Evolutionary conservation across 2,888 invertebrate species (phyloP).

Genomic region (Epistrophe eligans): DNA sequence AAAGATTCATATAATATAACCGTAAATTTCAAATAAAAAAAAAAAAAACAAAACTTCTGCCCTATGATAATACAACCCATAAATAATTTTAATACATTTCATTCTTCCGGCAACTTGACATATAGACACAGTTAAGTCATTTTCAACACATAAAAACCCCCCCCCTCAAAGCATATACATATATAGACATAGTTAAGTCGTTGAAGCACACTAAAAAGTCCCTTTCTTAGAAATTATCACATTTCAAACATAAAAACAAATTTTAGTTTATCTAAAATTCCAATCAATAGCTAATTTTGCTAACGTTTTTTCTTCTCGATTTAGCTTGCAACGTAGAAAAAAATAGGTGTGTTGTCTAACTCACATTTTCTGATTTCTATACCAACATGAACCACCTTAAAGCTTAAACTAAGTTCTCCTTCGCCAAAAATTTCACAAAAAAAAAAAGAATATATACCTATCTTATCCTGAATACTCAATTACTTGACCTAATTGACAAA

Average conservation of each 20-base stretch:
- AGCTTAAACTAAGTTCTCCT: background rate
- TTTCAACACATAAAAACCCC: background rate
- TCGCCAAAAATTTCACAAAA: slow-evolving; percentile 2
- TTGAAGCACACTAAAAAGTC: background rate
- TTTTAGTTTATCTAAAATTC: slow-evolving; percentile 17
- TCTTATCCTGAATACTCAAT: slow-evolving; percentile 53
- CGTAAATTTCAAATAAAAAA: slow-evolving; percentile 4
- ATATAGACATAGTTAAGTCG: background rate
- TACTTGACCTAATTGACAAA: slow-evolving; percentile 58
- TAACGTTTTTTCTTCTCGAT: slow-evolving; percentile 26
- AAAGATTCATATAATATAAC: background rate
- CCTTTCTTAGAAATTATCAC: slow-evolving; percentile 12
- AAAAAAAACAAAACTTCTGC: background rate
- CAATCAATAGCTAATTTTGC: slow-evolving; percentile 43
- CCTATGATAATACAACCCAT: background rate
- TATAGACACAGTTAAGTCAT: slow-evolving; percentile 4
- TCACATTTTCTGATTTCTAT: background rate
- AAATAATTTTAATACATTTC: background rate
- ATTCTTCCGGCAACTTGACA: background rate
- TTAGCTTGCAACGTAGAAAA: slow-evolving; percentile 7
- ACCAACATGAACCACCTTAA: background rate
- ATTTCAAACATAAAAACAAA: slow-evolving; percentile 31
- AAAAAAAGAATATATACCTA: slow-evolving; percentile 3
- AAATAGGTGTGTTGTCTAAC: slow-evolving; percentile 17
- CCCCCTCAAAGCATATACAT: background rate